A percentile compares a stretch with the other conserved stretches of the same genome.
These are phyloP conservation scores for Malachius bipustulatus DNA, from an alignment of 2,888 invertebrate genomes.

Conservation along the genomic window DNA sequence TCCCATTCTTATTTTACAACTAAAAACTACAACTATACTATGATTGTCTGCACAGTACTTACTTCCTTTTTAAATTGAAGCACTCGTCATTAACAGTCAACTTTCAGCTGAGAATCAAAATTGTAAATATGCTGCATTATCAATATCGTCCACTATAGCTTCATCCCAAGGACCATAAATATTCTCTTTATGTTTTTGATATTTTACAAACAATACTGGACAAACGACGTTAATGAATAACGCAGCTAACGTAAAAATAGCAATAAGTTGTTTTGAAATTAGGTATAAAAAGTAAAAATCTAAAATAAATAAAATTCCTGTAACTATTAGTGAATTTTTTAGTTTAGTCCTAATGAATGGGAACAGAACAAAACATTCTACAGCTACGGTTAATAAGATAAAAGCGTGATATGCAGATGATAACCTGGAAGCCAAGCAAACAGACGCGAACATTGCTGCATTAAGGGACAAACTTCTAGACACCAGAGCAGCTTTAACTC, in stretches of 20 bases:
- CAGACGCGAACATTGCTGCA: constrained; percentile 88
- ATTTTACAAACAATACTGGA: constrained; percentile 61
- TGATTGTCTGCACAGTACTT: no score
- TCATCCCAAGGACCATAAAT: constrained; percentile 99
- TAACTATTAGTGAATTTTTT: constrained; percentile 43
- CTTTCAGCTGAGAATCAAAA: no score
- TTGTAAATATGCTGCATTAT: no score
- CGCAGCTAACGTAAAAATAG: constrained; percentile 48
- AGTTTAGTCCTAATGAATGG: constrained; percentile 63
- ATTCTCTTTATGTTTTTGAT: constrained; percentile 75
- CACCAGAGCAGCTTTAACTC: constrained; percentile 73
- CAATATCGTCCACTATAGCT: no score
- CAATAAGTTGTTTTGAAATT: constrained; percentile 46
- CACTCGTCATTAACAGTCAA: no score
- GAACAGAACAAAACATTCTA: constrained; percentile 78
- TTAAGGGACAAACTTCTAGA: constrained; percentile 87
- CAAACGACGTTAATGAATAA: constrained; percentile 58
- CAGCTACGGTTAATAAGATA: constrained; percentile 77
- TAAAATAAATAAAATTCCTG: constrained; percentile 42
- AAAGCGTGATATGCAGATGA: constrained; percentile 80
- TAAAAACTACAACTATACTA: no score
- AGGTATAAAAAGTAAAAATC: constrained; percentile 42
- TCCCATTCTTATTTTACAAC: no score
- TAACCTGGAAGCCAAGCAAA: constrained; percentile 87
- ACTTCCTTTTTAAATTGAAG: no score